Evolutionary conservation across 2,113 vertebrate species (phyloP).

Genomic region (Pyxicephalus adspersus): DNA sequence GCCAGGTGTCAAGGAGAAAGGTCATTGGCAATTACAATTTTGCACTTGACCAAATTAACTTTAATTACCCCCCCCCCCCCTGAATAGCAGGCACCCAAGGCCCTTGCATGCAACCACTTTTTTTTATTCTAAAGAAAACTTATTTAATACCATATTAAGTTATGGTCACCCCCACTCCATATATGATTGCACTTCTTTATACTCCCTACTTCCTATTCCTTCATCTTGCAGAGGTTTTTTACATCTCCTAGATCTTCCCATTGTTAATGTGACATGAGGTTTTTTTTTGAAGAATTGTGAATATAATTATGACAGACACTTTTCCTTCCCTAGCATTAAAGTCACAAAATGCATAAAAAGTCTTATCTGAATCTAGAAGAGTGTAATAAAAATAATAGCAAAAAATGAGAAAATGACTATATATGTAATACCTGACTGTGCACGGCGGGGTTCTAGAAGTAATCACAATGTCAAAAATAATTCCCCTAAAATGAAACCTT

Average conservation of each 20-base stretch:
- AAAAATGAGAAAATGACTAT: neutral
- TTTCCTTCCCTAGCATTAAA: neutral
- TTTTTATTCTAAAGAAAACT: too few species aligned
- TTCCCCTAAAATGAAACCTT: neutral
- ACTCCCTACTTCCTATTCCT: neutral
- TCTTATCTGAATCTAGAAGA: neutral
- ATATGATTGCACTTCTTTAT: neutral
- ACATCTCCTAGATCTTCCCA: neutral
- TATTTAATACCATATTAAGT: too few species aligned
- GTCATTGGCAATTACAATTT: too few species aligned
- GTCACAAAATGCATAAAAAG: constrained; percentile 13
- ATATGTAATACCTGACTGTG: neutral
- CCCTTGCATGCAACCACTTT: too few species aligned
- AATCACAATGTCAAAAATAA: constrained; percentile 2
- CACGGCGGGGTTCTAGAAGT: too few species aligned
- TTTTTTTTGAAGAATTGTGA: neutral
- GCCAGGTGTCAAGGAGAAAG: too few species aligned
- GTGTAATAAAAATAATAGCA: neutral
- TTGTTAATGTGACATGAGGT: neutral
- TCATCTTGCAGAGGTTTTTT: neutral
- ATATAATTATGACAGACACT: constrained; percentile 11
- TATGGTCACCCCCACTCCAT: too few species aligned
- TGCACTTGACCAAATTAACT: too few species aligned
- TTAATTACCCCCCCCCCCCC: too few species aligned
- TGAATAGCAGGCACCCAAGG: too few species aligned